Evolutionary conservation across 2,797 vertebrate genomes (phyloP).

Genomic region (Rhinogobio ventralis): DNA sequence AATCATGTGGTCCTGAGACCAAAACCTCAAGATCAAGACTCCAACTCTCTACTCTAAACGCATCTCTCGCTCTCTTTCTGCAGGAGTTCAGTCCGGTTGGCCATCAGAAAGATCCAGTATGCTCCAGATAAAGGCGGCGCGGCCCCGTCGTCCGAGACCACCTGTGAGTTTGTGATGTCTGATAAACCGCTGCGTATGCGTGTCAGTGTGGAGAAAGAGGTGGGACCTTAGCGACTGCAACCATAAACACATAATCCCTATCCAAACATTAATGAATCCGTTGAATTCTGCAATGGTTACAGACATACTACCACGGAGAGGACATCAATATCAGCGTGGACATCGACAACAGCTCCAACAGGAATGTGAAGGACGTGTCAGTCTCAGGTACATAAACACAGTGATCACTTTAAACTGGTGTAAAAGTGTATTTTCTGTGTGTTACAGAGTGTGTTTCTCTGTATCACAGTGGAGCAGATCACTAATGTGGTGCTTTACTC

Average conservation of each 20-base stretch:
- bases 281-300: background rate
- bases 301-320: conserved; percentile 92
- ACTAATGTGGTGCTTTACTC: conserved; percentile 92
- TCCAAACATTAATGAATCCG: background rate
- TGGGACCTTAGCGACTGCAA: conserved; percentile 56
- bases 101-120: conserved; percentile 91
- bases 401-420: no score
- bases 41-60: background rate
- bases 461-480: conserved; percentile 86
- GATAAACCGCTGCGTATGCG: conserved; percentile 86
- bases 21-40: background rate
- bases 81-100: conserved; percentile 86
- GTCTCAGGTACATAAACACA: conserved; percentile 77
- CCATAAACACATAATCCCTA: background rate
- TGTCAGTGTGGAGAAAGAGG: conserved; percentile 88
- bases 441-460: background rate
- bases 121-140: conserved; percentile 75
- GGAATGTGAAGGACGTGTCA: conserved; percentile 88
- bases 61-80: background rate
- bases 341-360: conserved; percentile 89
- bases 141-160: conserved; percentile 80
- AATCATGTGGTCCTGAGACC: background rate
- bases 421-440: background rate
- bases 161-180: conserved; percentile 92
- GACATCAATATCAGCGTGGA: conserved; percentile 83